A percentile compares a stretch with the other conserved stretches of the same genome.
These are phyloP conservation scores for Scaptomyza graminum DNA, from an alignment of 1,140 invertebrate genomes.

Conservation along the genomic window DNA sequence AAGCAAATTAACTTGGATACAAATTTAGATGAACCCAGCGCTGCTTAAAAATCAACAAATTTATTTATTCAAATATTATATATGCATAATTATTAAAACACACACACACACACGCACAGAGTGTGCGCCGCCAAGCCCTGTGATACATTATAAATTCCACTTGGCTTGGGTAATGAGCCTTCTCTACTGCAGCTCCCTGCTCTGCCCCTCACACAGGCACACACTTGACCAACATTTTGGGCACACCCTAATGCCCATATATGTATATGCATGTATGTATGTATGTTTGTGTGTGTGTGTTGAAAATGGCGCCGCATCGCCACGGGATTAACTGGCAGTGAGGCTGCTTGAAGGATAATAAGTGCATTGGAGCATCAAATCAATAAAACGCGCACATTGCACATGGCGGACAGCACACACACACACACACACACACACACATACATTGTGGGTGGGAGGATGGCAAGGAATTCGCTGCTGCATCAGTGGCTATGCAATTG, in stretches of 20 bases:
- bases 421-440: conserved; percentile 23
- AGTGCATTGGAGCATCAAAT: conserved; percentile 80
- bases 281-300: conserved; percentile 29
- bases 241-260: conserved; percentile 66
- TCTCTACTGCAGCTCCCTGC: too few relatives aligned
- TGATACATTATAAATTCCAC: conserved; percentile 33
- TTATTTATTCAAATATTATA: conserved; percentile 4
- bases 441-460: conserved; percentile 16
- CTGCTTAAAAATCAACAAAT: neutral
- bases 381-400: conserved; percentile 73
- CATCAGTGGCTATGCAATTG: conserved; percentile 79
- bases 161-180: conserved; percentile 43
- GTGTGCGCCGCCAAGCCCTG: neutral
- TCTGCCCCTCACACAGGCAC: conserved; percentile 8
- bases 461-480: conserved; percentile 74
- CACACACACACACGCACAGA: neutral
- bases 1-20: too few relatives aligned
- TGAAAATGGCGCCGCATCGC: conserved; percentile 61
- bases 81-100: neutral
- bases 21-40: too few relatives aligned
- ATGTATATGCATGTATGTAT: neutral
- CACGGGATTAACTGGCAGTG: conserved; percentile 65
- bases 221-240: conserved; percentile 65
- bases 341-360: conserved; percentile 74
- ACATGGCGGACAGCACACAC: conserved; percentile 45